Evolutionary conservation across 1,140 invertebrate genomes (phyloP), one percentile per base, ranked within the genome.

Genomic region (Choristoneura fumiferana): DNA sequence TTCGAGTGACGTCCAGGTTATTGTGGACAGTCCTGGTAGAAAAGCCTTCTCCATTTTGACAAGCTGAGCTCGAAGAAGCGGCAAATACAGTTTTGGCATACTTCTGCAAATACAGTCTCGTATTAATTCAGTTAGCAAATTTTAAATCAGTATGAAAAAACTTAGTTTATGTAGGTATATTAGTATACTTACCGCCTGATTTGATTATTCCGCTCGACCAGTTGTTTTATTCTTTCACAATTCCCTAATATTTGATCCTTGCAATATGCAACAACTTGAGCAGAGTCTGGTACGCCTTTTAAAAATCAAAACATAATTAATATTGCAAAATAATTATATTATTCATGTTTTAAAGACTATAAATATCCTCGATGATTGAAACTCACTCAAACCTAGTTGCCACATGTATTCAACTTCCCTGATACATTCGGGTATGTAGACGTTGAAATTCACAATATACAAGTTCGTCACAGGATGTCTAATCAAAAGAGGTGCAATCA

Each of bases 1-100:
- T 63, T 94, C 93, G 37, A 95, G 89, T 0, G 95, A 96, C 1
- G 94, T 93, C 96, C 96, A 97, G 0, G 94, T 95, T 12, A 96
- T 91, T 0, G 92, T 92, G 0, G 94, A 94, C 3, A 97, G 78
- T 6, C 95, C 95, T 1, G 95, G 94, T 74, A 94, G 93, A 62
- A 97, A 93, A 5, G 92, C 90, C 22, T 91, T 89, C 54, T 94
- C 93, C 49, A 95, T 75, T 83, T 95, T 93, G 53, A 93, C 85
- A 5, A 96, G 81, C 58, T 93, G 91, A 14, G 93, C 91, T 29
- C 93, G 91, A 80, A 95, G 92, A 54, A 96, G 78, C 8, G 92
- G 92, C 34, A 94, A 80, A 80, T 95, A 93, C 36, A 94, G 67
- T 43, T 90, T 87, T 4, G 93, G 93, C 73, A 94, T 92, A 8